Percentiles rank a stretch among this genome's conserved stretches.
Evolutionary conservation across 35 echinoderm and acorn worm species (phyloP).

Genomic region (Heliocidaris tuberculata): DNA sequence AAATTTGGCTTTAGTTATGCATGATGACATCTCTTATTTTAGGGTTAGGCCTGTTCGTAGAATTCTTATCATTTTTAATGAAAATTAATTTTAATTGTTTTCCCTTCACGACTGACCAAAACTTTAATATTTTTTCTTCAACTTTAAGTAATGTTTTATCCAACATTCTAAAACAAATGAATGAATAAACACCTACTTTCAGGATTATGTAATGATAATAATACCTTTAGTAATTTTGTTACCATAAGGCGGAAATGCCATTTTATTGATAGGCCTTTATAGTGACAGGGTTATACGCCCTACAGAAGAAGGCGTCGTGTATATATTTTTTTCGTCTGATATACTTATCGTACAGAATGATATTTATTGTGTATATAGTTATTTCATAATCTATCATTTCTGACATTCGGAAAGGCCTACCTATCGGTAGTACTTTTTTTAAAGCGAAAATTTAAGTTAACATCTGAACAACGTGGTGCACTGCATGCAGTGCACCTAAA

Average conservation of each 20-base stretch:
- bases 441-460: not conserved
- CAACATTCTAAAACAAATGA: too few species aligned
- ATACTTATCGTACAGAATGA: constrained; percentile 22
- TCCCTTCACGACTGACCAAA: too few species aligned
- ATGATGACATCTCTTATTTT: too few species aligned
- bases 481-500: not conserved
- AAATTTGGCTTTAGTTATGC: too few species aligned
- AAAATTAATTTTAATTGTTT: too few species aligned
- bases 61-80: too few species aligned
- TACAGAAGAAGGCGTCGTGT: not conserved
- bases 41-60: too few species aligned
- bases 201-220: too few species aligned
- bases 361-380: constrained; percentile 43
- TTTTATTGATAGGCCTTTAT: not conserved
- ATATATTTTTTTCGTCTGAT: constrained; percentile 30
- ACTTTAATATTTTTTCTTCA: too few species aligned
- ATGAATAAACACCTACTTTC: too few species aligned
- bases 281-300: not conserved
- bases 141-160: too few species aligned
- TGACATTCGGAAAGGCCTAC: not conserved
- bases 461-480: not conserved
- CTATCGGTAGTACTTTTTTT: not conserved
- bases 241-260: not conserved
- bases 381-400: constrained; percentile 20
- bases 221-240: too few species aligned